Conservation (phyloP, 2,797 vertebrate species). For the Cephalopachus bancanus region DNA sequence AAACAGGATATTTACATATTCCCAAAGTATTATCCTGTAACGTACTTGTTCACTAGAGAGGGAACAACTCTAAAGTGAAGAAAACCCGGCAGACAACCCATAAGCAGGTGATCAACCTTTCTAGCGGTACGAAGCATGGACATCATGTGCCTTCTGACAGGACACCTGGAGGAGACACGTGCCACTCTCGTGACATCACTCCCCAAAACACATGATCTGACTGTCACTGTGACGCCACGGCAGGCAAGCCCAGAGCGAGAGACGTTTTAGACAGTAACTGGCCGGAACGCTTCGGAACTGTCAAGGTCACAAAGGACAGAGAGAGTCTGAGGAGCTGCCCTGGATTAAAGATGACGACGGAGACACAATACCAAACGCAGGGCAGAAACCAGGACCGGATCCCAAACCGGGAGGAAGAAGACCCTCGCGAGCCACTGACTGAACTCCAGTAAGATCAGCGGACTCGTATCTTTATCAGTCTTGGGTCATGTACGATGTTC, state of each 20-base stretch:
- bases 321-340: background rate
- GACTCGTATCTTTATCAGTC: no score
- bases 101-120: background rate
- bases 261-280: background rate
- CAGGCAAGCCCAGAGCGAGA: background rate
- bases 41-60: background rate
- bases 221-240: background rate
- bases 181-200: background rate
- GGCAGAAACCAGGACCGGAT: background rate
- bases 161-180: fast-evolving
- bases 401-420: background rate
- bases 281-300: background rate
- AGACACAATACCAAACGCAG: background rate
- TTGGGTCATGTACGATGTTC: background rate
- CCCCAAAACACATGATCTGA: background rate
- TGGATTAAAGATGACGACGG: background rate
- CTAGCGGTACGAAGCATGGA: fast-evolving
- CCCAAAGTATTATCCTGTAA: background rate
- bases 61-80: background rate
- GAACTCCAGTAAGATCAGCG: background rate
- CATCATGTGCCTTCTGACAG: fast-evolving
- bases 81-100: background rate
- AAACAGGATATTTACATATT: background rate
- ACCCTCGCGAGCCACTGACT: background rate
- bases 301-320: background rate